Evolutionary conservation across 2,888 invertebrate species (phyloP), one percentile per base, ranked within the genome.

Genomic region (Chalcosyrphus nemorum): DNA sequence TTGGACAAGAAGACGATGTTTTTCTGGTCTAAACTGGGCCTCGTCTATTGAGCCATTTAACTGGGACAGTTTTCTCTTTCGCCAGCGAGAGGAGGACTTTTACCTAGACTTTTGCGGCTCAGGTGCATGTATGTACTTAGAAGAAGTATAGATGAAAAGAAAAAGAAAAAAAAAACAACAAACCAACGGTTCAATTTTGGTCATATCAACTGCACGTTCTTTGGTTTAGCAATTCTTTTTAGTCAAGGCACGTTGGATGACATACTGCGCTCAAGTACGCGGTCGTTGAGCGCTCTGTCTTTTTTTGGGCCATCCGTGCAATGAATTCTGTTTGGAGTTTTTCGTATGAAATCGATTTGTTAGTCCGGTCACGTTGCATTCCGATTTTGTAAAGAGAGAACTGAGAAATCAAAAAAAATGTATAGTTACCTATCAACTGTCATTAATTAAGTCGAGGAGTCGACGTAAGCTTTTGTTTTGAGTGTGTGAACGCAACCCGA

Each of bases 21-120:
- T 59, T 6, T 19, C 15, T 29, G 50, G 56, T 32, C 29, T 21
- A 50, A 52, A 17, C 50, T 32, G 41, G 17, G 52, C 56, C 45
- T 70, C 52, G 66, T 70, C 61, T 63, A 72, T 68, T 68, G 38
- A 78, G 59, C 52, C 52, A 66, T 71, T 72, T 45, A 82, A 68
- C 78, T 82, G 68, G 82, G 78, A 82, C 82, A 78, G 72, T 72
- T 82, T 82, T 82, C 82, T 82, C 82, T 82, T 82, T 82, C 82
- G 47, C 66, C 57, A 52, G 75, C 41, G 47, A 65, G 82, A 68
- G 65, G 59, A 66, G 65, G 59, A 66, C 71, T 77, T 65, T 47
- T 35, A 63, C 59, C 35, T n/a, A 19, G 45, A 17, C 11, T 17
- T 21, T 38, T 15, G 41, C 21, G 54, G 32, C 35, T 72, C 72